These are phyloP conservation scores for Parazoanthus darwini DNA, from an alignment of 92 coral and sea anemone genomes.

Conservation along the genomic window DNA sequence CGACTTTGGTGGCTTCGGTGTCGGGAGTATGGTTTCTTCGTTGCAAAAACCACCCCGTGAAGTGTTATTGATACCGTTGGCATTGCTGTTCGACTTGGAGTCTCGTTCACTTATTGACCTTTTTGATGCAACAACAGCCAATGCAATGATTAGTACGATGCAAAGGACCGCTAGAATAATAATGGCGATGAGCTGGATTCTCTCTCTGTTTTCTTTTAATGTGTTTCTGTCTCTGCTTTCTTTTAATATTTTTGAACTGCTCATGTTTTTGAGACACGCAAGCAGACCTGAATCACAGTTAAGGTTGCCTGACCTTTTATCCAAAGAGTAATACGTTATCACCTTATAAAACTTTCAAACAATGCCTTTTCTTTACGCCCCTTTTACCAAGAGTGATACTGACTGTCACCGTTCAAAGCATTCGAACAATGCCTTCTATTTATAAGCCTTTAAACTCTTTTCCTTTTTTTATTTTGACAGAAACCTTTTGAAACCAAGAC, in stretches of 20 bases:
- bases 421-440: no score
- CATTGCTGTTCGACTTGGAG: background rate
- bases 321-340: no score
- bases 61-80: background rate
- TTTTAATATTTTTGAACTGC: background rate
- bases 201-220: slow-evolving; percentile 14
- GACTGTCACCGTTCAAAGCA: no score
- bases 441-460: background rate
- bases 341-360: no score
- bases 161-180: slow-evolving; percentile 41
- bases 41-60: slow-evolving; percentile 35
- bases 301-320: background rate
- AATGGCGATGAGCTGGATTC: slow-evolving; percentile 37
- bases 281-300: background rate
- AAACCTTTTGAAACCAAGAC: background rate
- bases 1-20: slow-evolving; percentile 47
- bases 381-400: no score
- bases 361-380: no score
- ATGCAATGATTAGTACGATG: slow-evolving; percentile 60
- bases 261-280: background rate
- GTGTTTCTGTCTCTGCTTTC: background rate
- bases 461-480: background rate
- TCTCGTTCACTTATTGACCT: background rate
- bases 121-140: slow-evolving; percentile 49
- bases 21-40: slow-evolving; percentile 4